Base-by-base conservation (phyloP, 2,113 vertebrate species). In the Cyprinodon variegatus region DNA sequence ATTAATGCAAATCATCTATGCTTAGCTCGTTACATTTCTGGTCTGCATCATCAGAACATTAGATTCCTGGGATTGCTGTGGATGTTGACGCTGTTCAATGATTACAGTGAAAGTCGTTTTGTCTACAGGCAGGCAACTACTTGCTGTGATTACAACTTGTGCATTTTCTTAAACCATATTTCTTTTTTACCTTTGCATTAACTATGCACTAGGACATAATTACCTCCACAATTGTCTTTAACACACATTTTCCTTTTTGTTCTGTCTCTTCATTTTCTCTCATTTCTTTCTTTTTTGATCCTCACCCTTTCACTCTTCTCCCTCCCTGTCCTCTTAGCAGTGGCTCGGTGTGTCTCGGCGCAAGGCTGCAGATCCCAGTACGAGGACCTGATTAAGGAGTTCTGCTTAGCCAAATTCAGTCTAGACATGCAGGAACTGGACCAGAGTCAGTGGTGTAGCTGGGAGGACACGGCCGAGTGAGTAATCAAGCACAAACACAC, bases 381-480 rank as follows among this genome's bases (percentile, higher is more conserved):
- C 0, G 68, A 94, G n/a, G 64, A 89, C 5, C 84, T 93, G 79
- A 95, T 98, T 17, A 90, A 90, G n/a, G 93, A 97, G 38, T 87
- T 93, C 87, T 98, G 97, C 79, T 88, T 98, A 57, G 53, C 77
- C 78, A 95, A 87, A 74, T 98, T 98, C 93, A 86, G 92, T 81
- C 74, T 88, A 81, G 94, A 95, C 84, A 98, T 98, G 97, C 94
- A 96, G 53, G 92, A 91, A 59, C 84, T 98, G 0, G 96, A 95
- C 46, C 91, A 91, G 90, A 70, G 14, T 1, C 89, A 94, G 29
- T 98, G 97, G 97, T 98, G 97, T 0, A 95, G 95, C 91, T 98
- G 97, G 97, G 96, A 91, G 0, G 94, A 96, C 88, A 98, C 96
- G 0, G 71, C 96, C 14, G 76, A 92, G 97, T 98, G 79, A 96